Evolutionary conservation across 53 echinoderm and acorn worm species (phyloP), one percentile per base, ranked within the genome.

Genomic region (Echinarachnius parma): DNA sequence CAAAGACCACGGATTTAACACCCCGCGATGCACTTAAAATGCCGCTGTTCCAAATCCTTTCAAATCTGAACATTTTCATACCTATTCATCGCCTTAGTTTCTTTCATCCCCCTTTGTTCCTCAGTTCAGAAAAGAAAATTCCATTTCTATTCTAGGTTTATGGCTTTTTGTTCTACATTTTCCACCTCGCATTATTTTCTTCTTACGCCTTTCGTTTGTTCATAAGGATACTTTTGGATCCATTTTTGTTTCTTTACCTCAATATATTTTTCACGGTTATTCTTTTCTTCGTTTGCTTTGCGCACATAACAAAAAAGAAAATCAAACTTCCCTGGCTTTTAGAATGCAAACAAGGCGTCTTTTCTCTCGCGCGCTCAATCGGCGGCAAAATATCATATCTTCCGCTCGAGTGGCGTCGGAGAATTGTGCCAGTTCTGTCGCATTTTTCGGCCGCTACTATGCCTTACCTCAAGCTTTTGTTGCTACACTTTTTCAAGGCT

Each of bases 291-390:
- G 68, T 68, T 68, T 68, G 68, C 52, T 68, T 52, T 68, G n/a
- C n/a, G n/a, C n/a, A n/a, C n/a, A n/a, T n/a, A n/a, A n/a, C n/a
- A n/a, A n/a, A n/a, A n/a, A n/a, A n/a, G n/a, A n/a, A n/a, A n/a
- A 68, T 52, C 50, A 50, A 68, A 50, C 56, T 57, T 29, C 44
- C 36, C 46, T 57, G n/a, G n/a, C n/a, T n/a, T n/a, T 56, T 72
- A 25, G 46, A 56, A 72, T 39, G 56, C 57, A 72, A 57, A 72
- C 74, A 72, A 72, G 74, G 74, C 74, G 74, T 57, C n/a, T 18
- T 55, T 39, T 72, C 39, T 56, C 55, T 72, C 42, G 74, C 74
- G 24, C 44, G 29, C 74, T 56, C 42, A 56, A 72, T 72, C 74
- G 42, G 18, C 36, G 10, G 25, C 58, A 56, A 55, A 72, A 72